These are phyloP conservation scores for Panzeria rudis DNA, from an alignment of 2,888 invertebrate genomes.

Conservation along the genomic window DNA sequence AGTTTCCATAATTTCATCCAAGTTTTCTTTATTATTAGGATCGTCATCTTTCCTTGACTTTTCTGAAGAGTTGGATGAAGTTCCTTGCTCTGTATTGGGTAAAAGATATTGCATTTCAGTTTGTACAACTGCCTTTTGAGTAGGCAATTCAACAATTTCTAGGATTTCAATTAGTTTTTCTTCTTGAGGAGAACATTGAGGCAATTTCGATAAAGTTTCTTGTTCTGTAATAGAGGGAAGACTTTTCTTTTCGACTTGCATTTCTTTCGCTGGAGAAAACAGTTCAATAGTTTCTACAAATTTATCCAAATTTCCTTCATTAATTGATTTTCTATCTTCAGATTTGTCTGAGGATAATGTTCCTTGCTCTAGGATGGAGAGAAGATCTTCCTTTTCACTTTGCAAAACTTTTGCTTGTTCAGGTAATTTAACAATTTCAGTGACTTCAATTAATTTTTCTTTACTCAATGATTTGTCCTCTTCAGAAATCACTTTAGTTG, in stretches of 20 bases:
- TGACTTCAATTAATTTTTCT: neutral
- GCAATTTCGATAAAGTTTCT: neutral
- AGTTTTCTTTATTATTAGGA: neutral
- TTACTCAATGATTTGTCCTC: neutral
- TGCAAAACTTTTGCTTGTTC: too few species aligned
- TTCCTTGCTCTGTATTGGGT: neutral
- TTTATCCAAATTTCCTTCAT: too few species aligned
- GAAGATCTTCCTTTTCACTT: too few species aligned
- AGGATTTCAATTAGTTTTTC: neutral
- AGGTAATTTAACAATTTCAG: too few species aligned
- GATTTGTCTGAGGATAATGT: too few species aligned
- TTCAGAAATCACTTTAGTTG: neutral
- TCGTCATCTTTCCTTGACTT: neutral
- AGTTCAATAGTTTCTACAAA: neutral
- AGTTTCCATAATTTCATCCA: neutral
- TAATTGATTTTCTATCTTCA: too few species aligned
- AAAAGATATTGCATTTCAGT: neutral
- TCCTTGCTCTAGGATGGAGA: too few species aligned
- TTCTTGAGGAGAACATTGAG: neutral
- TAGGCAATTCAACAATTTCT: too few species aligned
- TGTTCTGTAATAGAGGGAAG: neutral
- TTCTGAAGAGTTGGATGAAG: neutral
- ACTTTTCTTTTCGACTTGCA: neutral
- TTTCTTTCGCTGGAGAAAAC: neutral
- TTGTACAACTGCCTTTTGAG: too few species aligned